A percentile compares a stretch with the other conserved stretches of the same genome.
phyloP scores from a whole-genome alignment of 53 echinoderm and acorn worm species.

The Holothuria scabra region DNA sequence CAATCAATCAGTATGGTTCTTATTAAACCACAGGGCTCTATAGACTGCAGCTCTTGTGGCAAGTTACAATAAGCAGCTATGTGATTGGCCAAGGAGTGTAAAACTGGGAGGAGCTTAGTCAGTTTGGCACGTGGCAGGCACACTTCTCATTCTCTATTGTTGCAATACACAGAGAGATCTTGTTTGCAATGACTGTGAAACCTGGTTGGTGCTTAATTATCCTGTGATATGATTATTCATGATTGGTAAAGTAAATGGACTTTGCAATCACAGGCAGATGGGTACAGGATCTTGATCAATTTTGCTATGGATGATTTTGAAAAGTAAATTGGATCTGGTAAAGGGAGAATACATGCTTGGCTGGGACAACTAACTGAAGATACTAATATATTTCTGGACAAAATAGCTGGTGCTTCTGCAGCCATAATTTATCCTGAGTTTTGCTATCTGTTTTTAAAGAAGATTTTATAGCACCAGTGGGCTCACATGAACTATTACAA shows the following conservation, averaged over 20 bases:
- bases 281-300: slow-evolving; percentile 4
- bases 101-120: background rate
- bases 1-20: no score
- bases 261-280: slow-evolving; percentile 17
- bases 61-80: background rate
- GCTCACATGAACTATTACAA: no score
- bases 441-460: no score
- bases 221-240: slow-evolving; percentile 6
- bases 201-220: no score
- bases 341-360: no score
- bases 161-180: background rate
- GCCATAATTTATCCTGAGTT: no score
- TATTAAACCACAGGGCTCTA: no score
- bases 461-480: no score
- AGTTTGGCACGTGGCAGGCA: slow-evolving; percentile 1
- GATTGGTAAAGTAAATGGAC: background rate
- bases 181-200: background rate
- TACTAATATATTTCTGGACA: no score
- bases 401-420: no score
- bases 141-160: background rate
- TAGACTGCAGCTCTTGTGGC: background rate
- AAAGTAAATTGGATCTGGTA: background rate
- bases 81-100: slow-evolving; percentile 11
- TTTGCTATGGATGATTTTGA: slow-evolving; percentile 3
- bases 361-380: no score